Conservation (phyloP, 2,888 invertebrate genomes). For the Cenopis cana region DNA sequence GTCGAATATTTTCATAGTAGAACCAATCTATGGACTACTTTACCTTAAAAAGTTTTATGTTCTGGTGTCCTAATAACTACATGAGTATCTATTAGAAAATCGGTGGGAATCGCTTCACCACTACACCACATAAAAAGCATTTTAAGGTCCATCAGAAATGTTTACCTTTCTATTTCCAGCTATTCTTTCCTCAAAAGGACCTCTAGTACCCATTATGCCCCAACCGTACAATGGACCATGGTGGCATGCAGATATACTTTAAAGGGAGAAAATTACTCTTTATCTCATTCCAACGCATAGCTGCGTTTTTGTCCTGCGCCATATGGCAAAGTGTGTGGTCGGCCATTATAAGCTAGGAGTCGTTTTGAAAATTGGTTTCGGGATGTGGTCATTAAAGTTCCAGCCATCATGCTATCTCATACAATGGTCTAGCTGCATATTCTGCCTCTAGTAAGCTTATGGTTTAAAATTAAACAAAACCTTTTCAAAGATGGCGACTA, state of each 20-base stretch:
- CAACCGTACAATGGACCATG: no score
- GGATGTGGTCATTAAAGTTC: conserved; percentile 26
- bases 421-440: not conserved
- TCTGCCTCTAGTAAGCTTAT: not conserved
- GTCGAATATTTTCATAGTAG: conserved; percentile 18
- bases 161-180: not conserved
- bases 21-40: conserved; percentile 44
- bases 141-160: conserved; percentile 15
- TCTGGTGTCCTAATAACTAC: conserved; percentile 18
- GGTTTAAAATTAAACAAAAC: not conserved
- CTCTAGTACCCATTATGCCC: not conserved
- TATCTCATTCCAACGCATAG: no score
- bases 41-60: conserved; percentile 35
- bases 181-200: conserved; percentile 10
- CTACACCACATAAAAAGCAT: conserved; percentile 45
- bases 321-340: no score
- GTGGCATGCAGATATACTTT: no score
- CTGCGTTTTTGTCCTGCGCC: no score
- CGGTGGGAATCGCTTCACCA: conserved; percentile 47
- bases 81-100: conserved; percentile 10
- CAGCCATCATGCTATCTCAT: not conserved
- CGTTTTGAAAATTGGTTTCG: conserved; percentile 5
- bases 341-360: not conserved
- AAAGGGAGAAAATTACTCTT: no score
- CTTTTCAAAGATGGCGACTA: not conserved